A percentile compares a stretch with the other conserved stretches of the same genome.
These are phyloP conservation scores for Clostera curtula DNA, from an alignment of 2,888 invertebrate species.

Conservation along the genomic window DNA sequence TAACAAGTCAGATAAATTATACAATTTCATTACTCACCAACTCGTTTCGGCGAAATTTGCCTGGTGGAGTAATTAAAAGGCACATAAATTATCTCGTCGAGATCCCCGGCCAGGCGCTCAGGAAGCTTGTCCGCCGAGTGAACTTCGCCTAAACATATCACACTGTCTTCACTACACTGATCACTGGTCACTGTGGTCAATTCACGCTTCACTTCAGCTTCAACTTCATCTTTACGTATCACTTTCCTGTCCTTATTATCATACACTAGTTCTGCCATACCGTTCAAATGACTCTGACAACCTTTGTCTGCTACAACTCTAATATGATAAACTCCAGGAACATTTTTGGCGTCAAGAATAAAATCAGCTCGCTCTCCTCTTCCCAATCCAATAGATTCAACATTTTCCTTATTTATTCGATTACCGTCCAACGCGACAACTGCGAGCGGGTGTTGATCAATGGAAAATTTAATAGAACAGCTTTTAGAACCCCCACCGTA, in stretches of 20 bases:
- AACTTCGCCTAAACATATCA: conserved; percentile 76
- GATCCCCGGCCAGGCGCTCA: conserved; percentile 51
- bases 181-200: conserved; percentile 61
- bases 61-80: conserved; percentile 78
- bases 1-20: conserved; percentile 12
- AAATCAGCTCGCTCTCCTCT: conserved; percentile 87
- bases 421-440: conserved; percentile 83
- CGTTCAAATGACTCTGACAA: conserved; percentile 64
- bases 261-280: conserved; percentile 71
- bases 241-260: conserved; percentile 36
- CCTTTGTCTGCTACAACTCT: conserved; percentile 66
- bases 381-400: conserved; percentile 72
- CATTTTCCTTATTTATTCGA: conserved; percentile 74
- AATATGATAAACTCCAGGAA: conserved; percentile 76
- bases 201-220: conserved; percentile 35
- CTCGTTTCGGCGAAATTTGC: conserved; percentile 58
- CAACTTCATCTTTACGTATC: conserved; percentile 46
- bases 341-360: conserved; percentile 77
- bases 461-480: conserved; percentile 79
- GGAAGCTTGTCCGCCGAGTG: conserved; percentile 70
- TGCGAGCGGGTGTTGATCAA: conserved; percentile 78
- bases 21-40: conserved; percentile 48
- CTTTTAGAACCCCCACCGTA: conserved; percentile 79
- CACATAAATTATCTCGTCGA: conserved; percentile 78
- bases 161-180: conserved; percentile 55